Conservation (phyloP, 2,888 invertebrate genomes). For the Sminthurides aquaticus region DNA sequence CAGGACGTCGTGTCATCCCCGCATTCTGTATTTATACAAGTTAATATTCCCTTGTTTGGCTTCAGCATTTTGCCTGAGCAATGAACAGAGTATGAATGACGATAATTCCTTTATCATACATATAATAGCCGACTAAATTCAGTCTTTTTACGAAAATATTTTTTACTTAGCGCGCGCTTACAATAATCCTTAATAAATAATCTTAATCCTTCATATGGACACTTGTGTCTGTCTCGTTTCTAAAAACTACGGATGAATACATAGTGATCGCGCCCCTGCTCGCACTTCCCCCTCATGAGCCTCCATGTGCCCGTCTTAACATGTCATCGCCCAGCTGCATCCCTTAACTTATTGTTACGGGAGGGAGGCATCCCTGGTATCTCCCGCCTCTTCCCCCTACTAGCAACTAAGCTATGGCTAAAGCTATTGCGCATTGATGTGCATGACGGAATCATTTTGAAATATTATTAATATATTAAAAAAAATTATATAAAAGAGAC, state of each 20-base stretch:
- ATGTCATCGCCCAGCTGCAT: too few relatives aligned
- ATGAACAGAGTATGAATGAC: constrained; percentile 22
- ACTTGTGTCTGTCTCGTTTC: not conserved
- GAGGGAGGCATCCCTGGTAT: too few relatives aligned
- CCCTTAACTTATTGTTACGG: too few relatives aligned
- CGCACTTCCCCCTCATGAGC: too few relatives aligned
- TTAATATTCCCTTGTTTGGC: constrained; percentile 15
- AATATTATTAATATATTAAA: not conserved
- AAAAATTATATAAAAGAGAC: too few relatives aligned
- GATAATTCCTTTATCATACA: not conserved
- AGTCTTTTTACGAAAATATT: constrained; percentile 26
- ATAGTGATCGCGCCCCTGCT: too few relatives aligned
- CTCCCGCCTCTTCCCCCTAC: not conserved
- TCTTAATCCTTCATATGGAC: not conserved
- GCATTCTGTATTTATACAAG: too few relatives aligned
- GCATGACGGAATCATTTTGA: not conserved
- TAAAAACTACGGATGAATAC: too few relatives aligned
- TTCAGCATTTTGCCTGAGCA: constrained; percentile 23
- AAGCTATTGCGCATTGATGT: not conserved
- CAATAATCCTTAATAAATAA: not conserved
- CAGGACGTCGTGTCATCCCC: too few relatives aligned
- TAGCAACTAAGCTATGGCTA: not conserved
- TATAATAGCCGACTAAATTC: constrained; percentile 21
- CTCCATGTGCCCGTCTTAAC: too few relatives aligned
- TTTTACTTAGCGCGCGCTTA: not conserved